These are phyloP conservation scores for Sminthurides bifidus DNA, from an alignment of 1,140 invertebrate genomes.

Conservation along the genomic window DNA sequence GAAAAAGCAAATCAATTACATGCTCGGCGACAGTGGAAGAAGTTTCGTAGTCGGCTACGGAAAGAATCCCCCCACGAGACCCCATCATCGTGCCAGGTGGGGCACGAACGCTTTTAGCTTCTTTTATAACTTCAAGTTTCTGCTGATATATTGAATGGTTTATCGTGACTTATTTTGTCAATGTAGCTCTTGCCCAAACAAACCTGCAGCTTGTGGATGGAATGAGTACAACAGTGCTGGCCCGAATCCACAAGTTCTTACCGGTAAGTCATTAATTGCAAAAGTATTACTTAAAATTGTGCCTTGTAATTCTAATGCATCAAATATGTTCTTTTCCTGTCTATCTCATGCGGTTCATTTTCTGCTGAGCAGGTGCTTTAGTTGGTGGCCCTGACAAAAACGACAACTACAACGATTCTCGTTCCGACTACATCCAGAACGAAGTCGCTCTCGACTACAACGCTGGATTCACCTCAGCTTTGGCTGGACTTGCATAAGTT, in stretches of 20 bases:
- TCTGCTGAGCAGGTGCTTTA: constrained; percentile 37
- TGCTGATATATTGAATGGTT: too few relatives aligned
- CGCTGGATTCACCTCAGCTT: too few relatives aligned
- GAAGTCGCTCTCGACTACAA: constrained; percentile 39
- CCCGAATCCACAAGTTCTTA: constrained; percentile 36
- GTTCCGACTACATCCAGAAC: constrained; percentile 36
- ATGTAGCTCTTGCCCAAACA: constrained; percentile 35
- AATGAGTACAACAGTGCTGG: constrained; percentile 18
- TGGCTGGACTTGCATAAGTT: too few relatives aligned
- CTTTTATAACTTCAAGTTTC: too few relatives aligned
- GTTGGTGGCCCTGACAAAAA: constrained; percentile 37
- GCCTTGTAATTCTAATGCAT: too few relatives aligned
- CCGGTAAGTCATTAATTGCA: too few relatives aligned
- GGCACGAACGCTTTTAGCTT: too few relatives aligned
- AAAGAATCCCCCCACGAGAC: constrained; percentile 43
- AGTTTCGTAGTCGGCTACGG: constrained; percentile 55
- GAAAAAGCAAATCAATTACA: constrained; percentile 49
- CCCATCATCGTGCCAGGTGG: constrained; percentile 46
- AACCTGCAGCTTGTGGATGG: constrained; percentile 32
- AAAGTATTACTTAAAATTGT: too few relatives aligned
- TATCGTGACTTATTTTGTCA: not conserved
- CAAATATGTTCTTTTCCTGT: too few relatives aligned
- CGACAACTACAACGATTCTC: constrained; percentile 35
- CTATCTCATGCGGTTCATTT: too few relatives aligned
- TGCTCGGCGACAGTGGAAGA: constrained; percentile 46